A percentile compares a stretch with the other conserved stretches of the same genome.
These are phyloP conservation scores for Rhopilema esculentum DNA, from an alignment of 30 jellyfish, hydroid and myxozoan genomes.

Conservation along the genomic window DNA sequence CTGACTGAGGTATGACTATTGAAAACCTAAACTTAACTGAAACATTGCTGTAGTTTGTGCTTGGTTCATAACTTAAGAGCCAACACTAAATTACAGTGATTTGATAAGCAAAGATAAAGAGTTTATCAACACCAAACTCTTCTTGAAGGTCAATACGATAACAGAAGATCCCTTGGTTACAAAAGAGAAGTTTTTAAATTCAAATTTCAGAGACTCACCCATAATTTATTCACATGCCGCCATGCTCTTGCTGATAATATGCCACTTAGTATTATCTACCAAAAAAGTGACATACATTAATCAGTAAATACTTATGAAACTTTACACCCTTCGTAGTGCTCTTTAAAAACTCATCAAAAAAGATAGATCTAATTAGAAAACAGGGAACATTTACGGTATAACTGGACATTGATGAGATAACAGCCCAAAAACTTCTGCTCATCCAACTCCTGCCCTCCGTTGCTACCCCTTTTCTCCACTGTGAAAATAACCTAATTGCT, in stretches of 20 bases:
- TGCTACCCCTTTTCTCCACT: too few relatives aligned
- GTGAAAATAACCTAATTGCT: background rate
- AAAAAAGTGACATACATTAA: background rate
- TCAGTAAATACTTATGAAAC: background rate
- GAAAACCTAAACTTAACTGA: too few relatives aligned
- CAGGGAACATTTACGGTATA: too few relatives aligned
- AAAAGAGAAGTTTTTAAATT: background rate
- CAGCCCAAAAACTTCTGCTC: too few relatives aligned
- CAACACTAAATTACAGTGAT: too few relatives aligned
- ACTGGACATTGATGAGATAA: too few relatives aligned
- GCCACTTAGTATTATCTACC: slow-evolving; percentile 49
- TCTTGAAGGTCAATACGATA: background rate
- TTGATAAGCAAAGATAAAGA: too few relatives aligned
- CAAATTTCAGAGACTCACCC: slow-evolving; percentile 38
- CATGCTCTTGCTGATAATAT: slow-evolving; percentile 53
- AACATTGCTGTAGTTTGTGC: too few relatives aligned
- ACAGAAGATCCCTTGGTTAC: too few relatives aligned
- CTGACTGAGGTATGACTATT: too few relatives aligned
- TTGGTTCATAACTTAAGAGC: too few relatives aligned
- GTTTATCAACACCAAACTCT: background rate
- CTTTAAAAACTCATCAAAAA: background rate
- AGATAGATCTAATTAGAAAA: background rate
- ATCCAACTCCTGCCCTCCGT: too few relatives aligned
- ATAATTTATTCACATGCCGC: slow-evolving; percentile 66
- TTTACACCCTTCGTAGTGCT: background rate